A percentile compares a stretch with the other conserved stretches of the same genome.
phyloP scores from a whole-genome alignment of 2,797 vertebrate species.

The Takifugu ocellatus region DNA sequence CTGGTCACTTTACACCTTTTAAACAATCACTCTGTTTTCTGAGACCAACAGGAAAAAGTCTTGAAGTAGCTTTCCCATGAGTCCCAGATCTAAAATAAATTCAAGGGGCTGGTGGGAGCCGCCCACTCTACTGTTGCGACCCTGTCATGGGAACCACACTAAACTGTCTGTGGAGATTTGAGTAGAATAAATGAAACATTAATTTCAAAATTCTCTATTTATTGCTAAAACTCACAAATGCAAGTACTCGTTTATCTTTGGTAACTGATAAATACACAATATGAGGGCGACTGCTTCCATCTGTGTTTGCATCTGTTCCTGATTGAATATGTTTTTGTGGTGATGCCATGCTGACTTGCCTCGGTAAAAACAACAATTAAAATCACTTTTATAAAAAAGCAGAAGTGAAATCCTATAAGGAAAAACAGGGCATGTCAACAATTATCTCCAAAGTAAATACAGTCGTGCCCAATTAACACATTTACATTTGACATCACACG shows the following conservation, averaged over 20 bases:
- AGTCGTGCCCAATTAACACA: conserved; percentile 58
- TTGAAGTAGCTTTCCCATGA: conserved; percentile 84
- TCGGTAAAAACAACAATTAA: conserved; percentile 7
- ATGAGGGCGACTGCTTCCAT: background rate
- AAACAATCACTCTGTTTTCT: conserved; percentile 68
- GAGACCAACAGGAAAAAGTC: conserved; percentile 67
- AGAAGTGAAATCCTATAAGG: conserved; percentile 53
- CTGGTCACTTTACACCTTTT: conserved; percentile 73
- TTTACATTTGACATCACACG: conserved; percentile 58
- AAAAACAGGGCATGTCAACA: conserved; percentile 37
- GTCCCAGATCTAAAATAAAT: conserved; percentile 78
- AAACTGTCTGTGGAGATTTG: conserved; percentile 66
- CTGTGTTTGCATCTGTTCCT: conserved; percentile 2
- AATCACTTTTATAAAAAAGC: conserved; percentile 18
- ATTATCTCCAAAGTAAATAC: conserved; percentile 56
- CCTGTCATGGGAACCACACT: conserved; percentile 78
- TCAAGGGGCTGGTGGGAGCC: conserved; percentile 63
- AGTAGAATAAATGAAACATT: conserved; percentile 52
- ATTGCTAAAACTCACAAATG: conserved; percentile 16
- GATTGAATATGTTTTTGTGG: conserved; percentile 8
- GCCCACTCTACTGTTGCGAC: conserved; percentile 64
- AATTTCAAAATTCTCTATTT: conserved; percentile 44
- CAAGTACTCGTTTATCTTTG: conserved; percentile 32
- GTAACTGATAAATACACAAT: conserved; percentile 31
- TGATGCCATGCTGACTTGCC: conserved; percentile 27